Evolutionary conservation across 2,888 invertebrate genomes (phyloP).

Genomic region (Rotaria sp.): DNA sequence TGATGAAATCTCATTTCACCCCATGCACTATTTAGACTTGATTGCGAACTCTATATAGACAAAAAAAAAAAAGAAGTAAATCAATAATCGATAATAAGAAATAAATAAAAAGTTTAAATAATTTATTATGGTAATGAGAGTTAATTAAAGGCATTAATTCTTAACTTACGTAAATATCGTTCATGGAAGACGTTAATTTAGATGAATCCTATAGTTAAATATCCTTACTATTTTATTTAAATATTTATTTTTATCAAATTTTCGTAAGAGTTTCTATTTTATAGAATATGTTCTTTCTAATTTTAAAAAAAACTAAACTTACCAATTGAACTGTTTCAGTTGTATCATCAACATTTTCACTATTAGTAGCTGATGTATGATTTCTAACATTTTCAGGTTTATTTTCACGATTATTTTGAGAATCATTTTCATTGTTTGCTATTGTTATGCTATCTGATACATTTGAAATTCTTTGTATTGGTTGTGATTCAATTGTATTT

Average conservation of each 20-base stretch:
- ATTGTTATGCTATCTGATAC: too few relatives aligned
- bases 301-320: not conserved
- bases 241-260: not conserved
- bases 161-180: not conserved
- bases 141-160: not conserved
- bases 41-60: not conserved
- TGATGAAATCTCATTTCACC: not conserved
- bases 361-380: not conserved
- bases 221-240: not conserved
- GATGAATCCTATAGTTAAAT: not conserved
- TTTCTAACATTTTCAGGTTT: not conserved
- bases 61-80: not conserved
- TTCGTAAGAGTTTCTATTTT: too few relatives aligned
- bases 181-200: not conserved
- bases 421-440: too few relatives aligned
- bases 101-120: too few relatives aligned
- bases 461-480: not conserved
- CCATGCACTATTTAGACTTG: not conserved
- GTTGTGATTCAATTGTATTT: not conserved
- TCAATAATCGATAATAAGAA: too few relatives aligned
- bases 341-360: not conserved
- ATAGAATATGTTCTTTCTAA: too few relatives aligned
- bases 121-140: not conserved
- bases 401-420: too few relatives aligned
- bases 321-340: not conserved